Conservation (phyloP, 2,797 vertebrate genomes). For the Dromococcyx pavoninus region DNA sequence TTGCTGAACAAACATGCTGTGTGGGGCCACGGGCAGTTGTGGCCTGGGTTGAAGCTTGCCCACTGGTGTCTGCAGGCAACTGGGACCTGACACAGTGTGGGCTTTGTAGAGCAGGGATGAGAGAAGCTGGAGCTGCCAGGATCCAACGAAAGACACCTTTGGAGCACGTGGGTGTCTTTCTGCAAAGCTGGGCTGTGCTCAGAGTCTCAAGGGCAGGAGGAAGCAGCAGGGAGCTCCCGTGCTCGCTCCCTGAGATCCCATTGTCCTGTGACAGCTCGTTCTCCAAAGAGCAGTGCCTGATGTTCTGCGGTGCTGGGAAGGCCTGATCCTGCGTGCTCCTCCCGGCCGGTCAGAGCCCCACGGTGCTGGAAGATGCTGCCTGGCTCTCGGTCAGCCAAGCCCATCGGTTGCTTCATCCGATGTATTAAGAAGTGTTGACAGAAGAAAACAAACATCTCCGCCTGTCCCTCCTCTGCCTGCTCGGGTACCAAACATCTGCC, state of each 20-base stretch:
- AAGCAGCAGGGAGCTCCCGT: neutral
- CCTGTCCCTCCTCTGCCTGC: neutral
- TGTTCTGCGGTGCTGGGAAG: neutral
- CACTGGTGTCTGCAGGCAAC: neutral
- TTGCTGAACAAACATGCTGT: accelerated
- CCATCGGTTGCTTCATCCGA: neutral
- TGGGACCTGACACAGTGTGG: neutral
- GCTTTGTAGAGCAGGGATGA: neutral
- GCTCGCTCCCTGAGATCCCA: neutral
- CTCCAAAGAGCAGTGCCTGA: neutral
- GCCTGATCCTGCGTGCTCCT: neutral
- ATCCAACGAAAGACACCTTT: neutral
- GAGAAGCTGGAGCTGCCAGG: neutral
- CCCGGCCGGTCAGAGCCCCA: neutral
- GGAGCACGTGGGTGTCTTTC: neutral
- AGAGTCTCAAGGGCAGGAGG: neutral
- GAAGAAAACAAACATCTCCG: slow-evolving; percentile 26
- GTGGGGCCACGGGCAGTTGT: neutral
- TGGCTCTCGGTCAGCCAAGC: neutral
- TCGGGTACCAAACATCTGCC: neutral
- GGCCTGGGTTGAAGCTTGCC: neutral
- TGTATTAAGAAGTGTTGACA: slow-evolving; percentile 19
- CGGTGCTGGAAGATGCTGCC: neutral
- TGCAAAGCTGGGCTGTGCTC: neutral
- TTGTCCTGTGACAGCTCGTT: neutral